Evolutionary conservation across 2,888 invertebrate genomes (phyloP), one percentile per base, ranked within the genome.

Genomic region (Quadroppia sp.): DNA sequence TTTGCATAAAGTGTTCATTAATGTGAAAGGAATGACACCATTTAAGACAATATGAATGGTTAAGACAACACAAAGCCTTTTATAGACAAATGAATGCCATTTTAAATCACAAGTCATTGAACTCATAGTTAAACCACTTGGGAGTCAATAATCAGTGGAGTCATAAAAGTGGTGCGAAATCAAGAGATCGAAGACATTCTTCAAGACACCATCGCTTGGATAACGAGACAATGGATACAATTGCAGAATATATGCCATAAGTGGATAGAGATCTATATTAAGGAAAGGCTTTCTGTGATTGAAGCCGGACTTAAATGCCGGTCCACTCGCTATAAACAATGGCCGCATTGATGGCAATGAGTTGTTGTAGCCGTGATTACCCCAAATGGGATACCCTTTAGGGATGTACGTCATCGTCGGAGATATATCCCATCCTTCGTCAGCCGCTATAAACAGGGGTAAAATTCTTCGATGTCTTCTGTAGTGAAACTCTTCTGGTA

Each of bases 271-370:
- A 82, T 90, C 89, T 28, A 89, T 85, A 69, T 85, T 87, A 71
- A 86, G 82, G 77, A 89, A 88, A 0, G 88, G 86, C 6, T 79
- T 77, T 4, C 79, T 77, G 4, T 84, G 77, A 17, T 79, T 77
- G 13, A 80, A 78, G 64, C 81, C 81, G 59, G 78, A 79, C 77
- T 85, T 84, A 78, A 90, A 87, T 76, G 84, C 83, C 0, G 89
- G 90, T 3, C 90, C 90, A 77, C 85, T 83, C 0, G 88, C 89
- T 79, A 90, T 86, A 80, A 90, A 90, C 78, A 88, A 86, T 6
- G 89, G 87, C 78, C 86, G 86, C 90, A 90, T 90, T 69, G 83
- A 82, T 59, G 80, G 76, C 1, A 84, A 81, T 64, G 81, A 82
- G 79, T 88, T 82, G 78, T 81, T 80, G 77, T 81, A 83, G 9